phyloP scores from a whole-genome alignment of 1,140 invertebrate genomes.

The Nylanderia fulva region DNA sequence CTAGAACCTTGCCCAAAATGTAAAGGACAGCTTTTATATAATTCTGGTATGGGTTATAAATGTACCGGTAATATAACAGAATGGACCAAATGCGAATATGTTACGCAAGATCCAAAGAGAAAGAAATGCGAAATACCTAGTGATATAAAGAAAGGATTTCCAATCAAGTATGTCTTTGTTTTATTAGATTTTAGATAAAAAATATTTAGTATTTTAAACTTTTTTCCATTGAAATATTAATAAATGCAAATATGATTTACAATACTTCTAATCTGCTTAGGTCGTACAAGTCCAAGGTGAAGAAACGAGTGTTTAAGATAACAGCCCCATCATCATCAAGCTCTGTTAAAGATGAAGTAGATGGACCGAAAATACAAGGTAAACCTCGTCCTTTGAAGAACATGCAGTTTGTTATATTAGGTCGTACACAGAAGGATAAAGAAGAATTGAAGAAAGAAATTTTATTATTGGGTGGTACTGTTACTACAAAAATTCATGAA shows the following conservation, averaged over 20 bases:
- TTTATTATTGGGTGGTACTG: conserved; percentile 91
- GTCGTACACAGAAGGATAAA: conserved; percentile 87
- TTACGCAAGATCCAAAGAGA: conserved; percentile 91
- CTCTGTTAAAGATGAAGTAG: conserved; percentile 85
- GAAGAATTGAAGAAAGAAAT: conserved; percentile 90
- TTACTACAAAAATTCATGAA: conserved; percentile 89
- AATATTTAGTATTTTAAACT: neutral
- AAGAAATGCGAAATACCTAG: conserved; percentile 91
- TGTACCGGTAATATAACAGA: conserved; percentile 94
- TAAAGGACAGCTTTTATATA: conserved; percentile 91
- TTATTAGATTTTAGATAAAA: neutral
- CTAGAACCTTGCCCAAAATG: conserved; percentile 93
- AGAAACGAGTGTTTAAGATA: conserved; percentile 88
- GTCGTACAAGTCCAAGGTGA: conserved; percentile 87
- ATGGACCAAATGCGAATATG: conserved; percentile 95
- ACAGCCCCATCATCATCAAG: conserved; percentile 84
- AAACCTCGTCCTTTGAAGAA: conserved; percentile 90
- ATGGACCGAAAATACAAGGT: conserved; percentile 87
- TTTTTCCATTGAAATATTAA: neutral
- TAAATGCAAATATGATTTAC: conserved; percentile 38
- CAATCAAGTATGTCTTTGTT: conserved; percentile 87
- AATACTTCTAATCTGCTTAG: conserved; percentile 15
- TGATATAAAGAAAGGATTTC: conserved; percentile 87
- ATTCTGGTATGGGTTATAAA: conserved; percentile 91
- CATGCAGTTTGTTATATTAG: conserved; percentile 92